Evolutionary conservation across 2,888 invertebrate species (phyloP), one percentile per base, ranked within the genome.

Genomic region (Folsomia candida): DNA sequence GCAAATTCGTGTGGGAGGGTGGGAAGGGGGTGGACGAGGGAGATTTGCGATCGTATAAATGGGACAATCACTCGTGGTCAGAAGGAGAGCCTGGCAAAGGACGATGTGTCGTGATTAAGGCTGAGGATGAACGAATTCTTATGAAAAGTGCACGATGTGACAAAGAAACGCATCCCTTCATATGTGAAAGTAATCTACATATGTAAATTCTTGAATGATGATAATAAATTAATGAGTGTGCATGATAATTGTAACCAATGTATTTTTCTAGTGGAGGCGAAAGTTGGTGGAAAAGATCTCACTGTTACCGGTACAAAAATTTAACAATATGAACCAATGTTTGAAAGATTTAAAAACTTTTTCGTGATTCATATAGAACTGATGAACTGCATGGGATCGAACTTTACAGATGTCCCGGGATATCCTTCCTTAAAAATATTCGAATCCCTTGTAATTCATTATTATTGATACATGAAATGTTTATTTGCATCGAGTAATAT

Each of bases 121-220:
- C 59, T 18, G 59, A 59, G 26, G 59, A 26, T 6, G 25, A 59
- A 3, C 22, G 26, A 24, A 59, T 59, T 59, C 9, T 59, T 3
- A 59, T 59, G 25, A 59, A 59, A 18, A 22, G 18, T 24, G 59
- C 25, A 9, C 6, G 26, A 9, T 59, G 59, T 18, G 26, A 59
- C 4, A 24, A 24, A 22, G 59, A 59, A 6, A 6, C 26, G 2
- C 26, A 24, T 24, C 59, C 59, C 2, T 59, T 59, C 25, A 59
- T 59, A 4, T 59, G 59, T 18, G 59, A 59, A 59, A 59, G 59
- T 59, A 25, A 59, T 24, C 3, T n/a, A n/a, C n/a, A n/a, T n/a
- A n/a, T n/a, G n/a, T n/a, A n/a, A n/a, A n/a, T n/a, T n/a, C 6
- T 57, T 57, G 6, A 11, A n/a, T 57, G 57, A 57, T n/a, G n/a